A percentile compares a stretch with the other conserved stretches of the same genome.
Evolutionary conservation across 2,888 invertebrate species (phyloP).

Genomic region (Physocephala rufipes): DNA sequence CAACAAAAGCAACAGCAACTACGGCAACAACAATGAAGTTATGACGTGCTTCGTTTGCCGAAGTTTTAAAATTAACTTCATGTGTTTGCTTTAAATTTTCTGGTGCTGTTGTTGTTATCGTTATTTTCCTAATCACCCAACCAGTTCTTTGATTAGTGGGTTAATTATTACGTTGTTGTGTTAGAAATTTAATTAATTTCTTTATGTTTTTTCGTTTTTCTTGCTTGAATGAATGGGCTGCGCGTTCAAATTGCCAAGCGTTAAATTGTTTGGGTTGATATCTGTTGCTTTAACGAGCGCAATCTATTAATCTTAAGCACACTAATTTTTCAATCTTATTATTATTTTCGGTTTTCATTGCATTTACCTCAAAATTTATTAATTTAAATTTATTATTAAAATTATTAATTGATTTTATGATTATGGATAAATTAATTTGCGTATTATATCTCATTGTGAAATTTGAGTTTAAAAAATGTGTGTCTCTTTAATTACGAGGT

Average conservation of each 20-base stretch:
- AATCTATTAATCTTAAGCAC: neutral
- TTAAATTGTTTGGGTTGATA: conserved; percentile 5
- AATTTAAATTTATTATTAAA: too few relatives aligned
- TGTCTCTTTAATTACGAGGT: neutral
- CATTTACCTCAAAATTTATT: too few relatives aligned
- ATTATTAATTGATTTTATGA: too few relatives aligned
- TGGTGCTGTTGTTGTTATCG: conserved; percentile 26
- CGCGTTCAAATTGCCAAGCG: too few relatives aligned
- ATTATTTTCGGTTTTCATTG: neutral
- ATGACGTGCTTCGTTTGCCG: too few relatives aligned
- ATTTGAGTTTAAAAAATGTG: neutral
- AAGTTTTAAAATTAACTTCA: too few relatives aligned
- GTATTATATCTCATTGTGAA: too few relatives aligned
- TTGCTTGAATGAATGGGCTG: neutral
- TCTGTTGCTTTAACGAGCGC: neutral
- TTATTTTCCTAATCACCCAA: conserved; percentile 32
- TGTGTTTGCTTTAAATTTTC: conserved; percentile 36
- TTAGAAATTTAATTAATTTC: conserved; percentile 29
- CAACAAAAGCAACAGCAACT: conserved; percentile 7
- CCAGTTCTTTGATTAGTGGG: conserved; percentile 18
- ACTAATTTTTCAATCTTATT: neutral
- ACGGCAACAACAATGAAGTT: too few relatives aligned
- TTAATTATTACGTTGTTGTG: conserved; percentile 14
- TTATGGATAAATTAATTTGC: too few relatives aligned
- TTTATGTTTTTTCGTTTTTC: conserved; percentile 1